Percentiles rank a stretch among this genome's conserved stretches.
Conservation (phyloP, 1,140 invertebrate species). For the Epicauta chinensis region DNA sequence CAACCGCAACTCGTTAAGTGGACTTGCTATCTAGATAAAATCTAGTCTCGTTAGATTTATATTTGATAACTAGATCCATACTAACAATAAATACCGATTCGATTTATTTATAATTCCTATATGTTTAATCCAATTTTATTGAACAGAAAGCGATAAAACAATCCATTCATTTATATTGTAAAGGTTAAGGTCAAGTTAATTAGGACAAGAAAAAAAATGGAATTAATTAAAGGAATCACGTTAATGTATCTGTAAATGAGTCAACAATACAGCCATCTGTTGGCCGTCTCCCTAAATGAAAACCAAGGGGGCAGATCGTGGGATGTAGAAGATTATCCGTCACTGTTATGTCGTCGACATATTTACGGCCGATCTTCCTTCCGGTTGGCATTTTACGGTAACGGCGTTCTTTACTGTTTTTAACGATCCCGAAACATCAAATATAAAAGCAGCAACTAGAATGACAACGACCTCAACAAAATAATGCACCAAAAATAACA, state of each 20-base stretch:
- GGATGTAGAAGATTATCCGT: constrained; percentile 19
- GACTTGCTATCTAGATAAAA: background rate
- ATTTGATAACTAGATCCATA: too few species aligned
- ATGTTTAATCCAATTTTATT: too few species aligned
- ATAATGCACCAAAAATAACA: too few species aligned
- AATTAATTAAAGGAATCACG: too few species aligned
- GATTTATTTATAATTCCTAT: too few species aligned
- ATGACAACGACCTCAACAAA: constrained; percentile 3
- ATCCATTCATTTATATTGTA: too few species aligned
- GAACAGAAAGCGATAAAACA: too few species aligned
- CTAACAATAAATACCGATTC: too few species aligned
- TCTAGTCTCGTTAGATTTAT: too few species aligned
- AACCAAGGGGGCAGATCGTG: constrained; percentile 3
- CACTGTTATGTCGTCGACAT: constrained; percentile 22
- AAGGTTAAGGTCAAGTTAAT: too few species aligned
- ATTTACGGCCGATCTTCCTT: constrained; percentile 22
- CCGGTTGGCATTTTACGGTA: constrained; percentile 20
- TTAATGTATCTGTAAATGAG: too few species aligned
- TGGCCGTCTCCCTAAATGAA: constrained; percentile 3
- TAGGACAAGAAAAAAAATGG: too few species aligned
- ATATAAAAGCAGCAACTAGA: background rate
- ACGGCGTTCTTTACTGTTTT: constrained; percentile 16
- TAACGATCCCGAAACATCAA: constrained; percentile 14
- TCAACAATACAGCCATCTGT: constrained; percentile 14
- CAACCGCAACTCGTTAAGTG: constrained; percentile 12